Evolutionary conservation across 37 sponge, comb jelly and placozoan species (phyloP).

Genomic region (Halichondria panicea): DNA sequence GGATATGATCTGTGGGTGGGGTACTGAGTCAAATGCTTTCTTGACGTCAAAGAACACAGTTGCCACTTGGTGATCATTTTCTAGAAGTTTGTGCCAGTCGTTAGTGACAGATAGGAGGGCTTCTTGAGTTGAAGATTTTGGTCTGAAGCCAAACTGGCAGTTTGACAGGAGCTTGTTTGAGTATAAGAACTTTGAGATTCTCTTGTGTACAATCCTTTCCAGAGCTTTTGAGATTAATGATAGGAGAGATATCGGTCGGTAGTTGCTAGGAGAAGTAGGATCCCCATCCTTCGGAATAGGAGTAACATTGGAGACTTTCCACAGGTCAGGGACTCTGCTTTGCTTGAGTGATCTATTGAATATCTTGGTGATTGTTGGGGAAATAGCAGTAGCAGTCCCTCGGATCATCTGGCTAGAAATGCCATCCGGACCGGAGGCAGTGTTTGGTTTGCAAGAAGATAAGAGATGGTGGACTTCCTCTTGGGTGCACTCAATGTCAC

Average conservation of each 20-base stretch:
- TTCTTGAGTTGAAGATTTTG: constrained; percentile 15
- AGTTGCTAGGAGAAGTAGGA: constrained; percentile 6
- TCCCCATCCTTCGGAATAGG: constrained; percentile 18
- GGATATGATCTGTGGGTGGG: constrained; percentile 4
- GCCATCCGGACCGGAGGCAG: no score
- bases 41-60: no score
- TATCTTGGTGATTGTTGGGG: no score
- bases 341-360: no score
- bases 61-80: not conserved
- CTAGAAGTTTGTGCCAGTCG: constrained; percentile 1
- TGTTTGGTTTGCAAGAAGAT: no score
- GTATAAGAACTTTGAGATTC: constrained; percentile 10
- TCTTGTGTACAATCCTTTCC: constrained; percentile 14
- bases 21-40: constrained; percentile 4
- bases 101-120: constrained; percentile 9
- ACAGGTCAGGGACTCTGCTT: no score
- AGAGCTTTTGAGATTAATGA: constrained; percentile 19
- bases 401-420: no score
- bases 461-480: no score
- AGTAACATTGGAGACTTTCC: constrained; percentile 19
- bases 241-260: constrained; percentile 24
- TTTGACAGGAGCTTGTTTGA: constrained; percentile 30
- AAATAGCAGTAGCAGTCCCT: no score
- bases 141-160: constrained; percentile 30
- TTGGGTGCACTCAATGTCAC: no score